Conservation (phyloP, 2,113 vertebrate genomes). For the Cheilinus undulatus region DNA sequence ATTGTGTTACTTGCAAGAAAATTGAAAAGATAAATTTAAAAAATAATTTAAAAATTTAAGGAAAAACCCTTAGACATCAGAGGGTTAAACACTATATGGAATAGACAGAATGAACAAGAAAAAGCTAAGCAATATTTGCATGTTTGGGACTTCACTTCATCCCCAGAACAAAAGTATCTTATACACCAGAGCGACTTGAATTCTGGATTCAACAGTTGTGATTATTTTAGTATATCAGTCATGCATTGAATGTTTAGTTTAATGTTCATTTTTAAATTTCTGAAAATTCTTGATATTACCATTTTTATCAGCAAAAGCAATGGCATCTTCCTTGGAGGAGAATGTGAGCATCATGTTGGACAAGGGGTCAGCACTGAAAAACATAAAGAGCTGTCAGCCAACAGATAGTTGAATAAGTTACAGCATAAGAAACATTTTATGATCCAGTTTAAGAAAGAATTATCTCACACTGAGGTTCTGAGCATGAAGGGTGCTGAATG, state of each 20-base stretch:
- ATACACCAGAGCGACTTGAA: too few species aligned
- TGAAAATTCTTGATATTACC: constrained; percentile 77
- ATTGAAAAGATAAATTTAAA: too few species aligned
- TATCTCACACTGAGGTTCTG: background rate
- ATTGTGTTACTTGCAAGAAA: too few species aligned
- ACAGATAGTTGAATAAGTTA: background rate
- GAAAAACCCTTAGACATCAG: too few species aligned
- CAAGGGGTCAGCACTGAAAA: constrained; percentile 91
- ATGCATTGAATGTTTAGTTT: background rate
- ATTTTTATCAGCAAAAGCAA: constrained; percentile 98
- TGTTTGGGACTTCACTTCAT: too few species aligned
- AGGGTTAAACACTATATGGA: too few species aligned
- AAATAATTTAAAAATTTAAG: too few species aligned
- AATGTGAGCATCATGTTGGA: constrained; percentile 94
- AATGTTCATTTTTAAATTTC: background rate
- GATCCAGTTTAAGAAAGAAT: background rate
- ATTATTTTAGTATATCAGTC: too few species aligned
- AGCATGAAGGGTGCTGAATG: background rate
- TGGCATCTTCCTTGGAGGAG: constrained; percentile 91
- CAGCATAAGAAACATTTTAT: background rate
- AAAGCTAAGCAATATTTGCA: too few species aligned
- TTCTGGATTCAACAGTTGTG: too few species aligned
- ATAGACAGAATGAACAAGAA: too few species aligned
- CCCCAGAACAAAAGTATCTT: too few species aligned
- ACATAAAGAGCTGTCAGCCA: background rate